Conservation (phyloP, 1,140 invertebrate species). For the Zaprionus vittiger region DNA sequence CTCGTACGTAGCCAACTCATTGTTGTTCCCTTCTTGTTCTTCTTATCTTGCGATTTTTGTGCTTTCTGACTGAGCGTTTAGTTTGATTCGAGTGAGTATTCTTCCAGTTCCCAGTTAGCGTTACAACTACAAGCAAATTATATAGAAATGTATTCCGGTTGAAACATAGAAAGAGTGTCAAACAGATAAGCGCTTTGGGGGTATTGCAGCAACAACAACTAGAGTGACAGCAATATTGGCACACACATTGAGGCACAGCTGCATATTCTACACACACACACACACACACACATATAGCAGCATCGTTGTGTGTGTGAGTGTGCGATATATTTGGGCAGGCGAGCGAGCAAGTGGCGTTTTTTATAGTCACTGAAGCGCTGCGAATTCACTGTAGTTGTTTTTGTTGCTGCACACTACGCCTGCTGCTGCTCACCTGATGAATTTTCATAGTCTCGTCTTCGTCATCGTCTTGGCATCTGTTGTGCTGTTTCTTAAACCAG, state of each 20-base stretch:
- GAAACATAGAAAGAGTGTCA: constrained; percentile 45
- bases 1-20: constrained; percentile 89
- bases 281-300: neutral
- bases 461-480: constrained; percentile 36
- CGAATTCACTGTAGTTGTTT: constrained; percentile 31
- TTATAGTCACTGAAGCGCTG: constrained; percentile 50
- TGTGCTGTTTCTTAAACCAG: constrained; percentile 22
- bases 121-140: constrained; percentile 16
- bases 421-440: constrained; percentile 65
- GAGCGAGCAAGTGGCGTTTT: constrained; percentile 43
- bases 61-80: constrained; percentile 45
- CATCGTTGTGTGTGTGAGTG: constrained; percentile 7
- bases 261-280: constrained; percentile 8
- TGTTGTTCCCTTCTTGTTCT: constrained; percentile 42
- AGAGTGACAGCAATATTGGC: constrained; percentile 40
- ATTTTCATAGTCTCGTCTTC: constrained; percentile 53
- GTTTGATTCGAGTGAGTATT: constrained; percentile 56
- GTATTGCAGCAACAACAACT: constrained; percentile 10
- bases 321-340: constrained; percentile 44
- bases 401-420: constrained; percentile 34
- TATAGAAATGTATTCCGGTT: constrained; percentile 40
- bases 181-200: constrained; percentile 46
- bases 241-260: constrained; percentile 50
- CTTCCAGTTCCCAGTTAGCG: constrained; percentile 27
- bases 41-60: constrained; percentile 61